Conservation (phyloP, 2,113 vertebrate species). For the Elanoides forficatus region DNA sequence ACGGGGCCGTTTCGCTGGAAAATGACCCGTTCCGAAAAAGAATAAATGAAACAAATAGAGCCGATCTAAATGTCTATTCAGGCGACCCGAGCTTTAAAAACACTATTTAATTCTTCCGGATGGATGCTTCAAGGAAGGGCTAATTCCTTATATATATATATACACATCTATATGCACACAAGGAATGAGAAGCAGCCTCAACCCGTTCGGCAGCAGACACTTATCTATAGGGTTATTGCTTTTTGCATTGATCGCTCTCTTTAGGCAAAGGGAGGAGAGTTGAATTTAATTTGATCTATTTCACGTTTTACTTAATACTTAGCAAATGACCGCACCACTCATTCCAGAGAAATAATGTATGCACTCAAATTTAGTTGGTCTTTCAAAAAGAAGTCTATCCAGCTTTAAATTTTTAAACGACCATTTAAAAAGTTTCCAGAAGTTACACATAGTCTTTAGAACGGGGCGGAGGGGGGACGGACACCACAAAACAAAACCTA, state of each 20-base stretch:
- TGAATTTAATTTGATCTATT: neutral
- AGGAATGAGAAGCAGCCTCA: neutral
- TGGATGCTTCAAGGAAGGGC: neutral
- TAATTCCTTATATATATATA: neutral
- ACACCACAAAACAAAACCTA: neutral
- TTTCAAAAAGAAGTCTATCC: neutral
- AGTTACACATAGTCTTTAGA: neutral
- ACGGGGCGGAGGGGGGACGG: accelerated
- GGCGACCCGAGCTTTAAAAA: neutral
- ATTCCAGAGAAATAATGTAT: neutral
- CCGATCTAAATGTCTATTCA: neutral
- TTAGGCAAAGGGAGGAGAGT: neutral
- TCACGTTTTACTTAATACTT: neutral
- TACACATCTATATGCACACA: neutral
- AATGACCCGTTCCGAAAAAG: neutral
- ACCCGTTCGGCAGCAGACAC: neutral
- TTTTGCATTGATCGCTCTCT: neutral
- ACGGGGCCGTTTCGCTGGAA: neutral
- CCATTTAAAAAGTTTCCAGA: neutral
- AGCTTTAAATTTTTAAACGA: neutral
- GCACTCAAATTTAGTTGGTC: neutral
- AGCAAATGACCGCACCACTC: neutral
- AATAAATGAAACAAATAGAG: neutral
- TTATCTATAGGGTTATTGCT: neutral
- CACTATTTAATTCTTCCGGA: neutral